Base-by-base conservation (phyloP, 2,113 vertebrate species). In the Microcebus tavaratra region DNA sequence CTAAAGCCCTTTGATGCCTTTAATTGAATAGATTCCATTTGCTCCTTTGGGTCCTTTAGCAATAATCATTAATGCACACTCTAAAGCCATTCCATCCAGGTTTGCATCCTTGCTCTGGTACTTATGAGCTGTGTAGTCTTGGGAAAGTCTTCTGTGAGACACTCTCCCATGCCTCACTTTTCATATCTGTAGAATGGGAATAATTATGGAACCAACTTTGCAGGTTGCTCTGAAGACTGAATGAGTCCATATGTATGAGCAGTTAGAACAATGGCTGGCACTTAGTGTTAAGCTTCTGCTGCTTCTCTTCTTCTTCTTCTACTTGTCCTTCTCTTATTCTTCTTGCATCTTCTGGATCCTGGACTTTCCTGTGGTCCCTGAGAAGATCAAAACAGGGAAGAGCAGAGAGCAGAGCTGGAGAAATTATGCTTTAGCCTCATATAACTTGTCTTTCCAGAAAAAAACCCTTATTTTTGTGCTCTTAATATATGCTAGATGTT, bases 381-480 rank as follows among this genome's bases (percentile, higher is more conserved):
- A 94, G 34, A 25, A 94, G 86, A 76, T 34, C 88, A 75, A 90
- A 68, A 95, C 20, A 86, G 39, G 21, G 31, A 93, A 63, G 48
- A 89, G 36, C 25, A 91, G 45, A 83, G 1, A 87, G 50, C 7
- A 67, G 36, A 31, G n/a, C n/a, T 75, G 31, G 17, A 81, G 57
- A 85, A 72, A 93, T 39, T 63, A 50, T 2, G 50, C 50, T n/a
- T 83, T 23, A 93, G 45, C 25, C 29, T 20, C 4, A 25, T 65
- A 36, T n/a, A 67, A 45, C 4, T 63, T 88, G 0, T 68, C 39
- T 94, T 95, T 68, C 27, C 15, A 55, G 89, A 29, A 73, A 67
- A 23, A 27, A 48, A 48, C 48, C 34, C 0, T 36, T 53, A 80
- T 61, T 59, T 84, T 61, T 82, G 63, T 65, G 12, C 34, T 42